Evolutionary conservation across 37 sponge, comb jelly and placozoan genomes (phyloP), one percentile per base, ranked within the genome.

Genomic region (Tethya wilhelma): DNA sequence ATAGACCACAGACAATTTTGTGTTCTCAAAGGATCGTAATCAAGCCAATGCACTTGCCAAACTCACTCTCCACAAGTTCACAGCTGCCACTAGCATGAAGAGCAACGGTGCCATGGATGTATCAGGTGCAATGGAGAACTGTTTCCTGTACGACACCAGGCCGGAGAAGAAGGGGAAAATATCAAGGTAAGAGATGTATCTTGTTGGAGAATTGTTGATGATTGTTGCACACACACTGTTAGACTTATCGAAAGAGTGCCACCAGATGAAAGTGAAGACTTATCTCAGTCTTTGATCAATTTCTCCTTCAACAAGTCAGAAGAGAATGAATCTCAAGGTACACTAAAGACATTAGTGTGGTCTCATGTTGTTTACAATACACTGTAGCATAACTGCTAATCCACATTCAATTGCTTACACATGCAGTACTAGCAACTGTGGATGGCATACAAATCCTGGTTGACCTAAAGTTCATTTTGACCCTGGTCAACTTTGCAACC

Each of bases 381-480:
- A 36, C 3, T 70, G 22, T 11, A 43, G 25, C 42, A 43, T 70
- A 29, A 20, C 19, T 70, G 39, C 28, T 29, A 44, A n/a, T n/a
- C n/a, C n/a, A n/a, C n/a, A n/a, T n/a, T n/a, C n/a, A n/a, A n/a
- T n/a, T n/a, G n/a, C 26, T 58, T 2, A 1, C 11, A 23, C 38
- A 58, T 71, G 38, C 71, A 81, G 91, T 90, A 44, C 4, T 5
- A 23, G 44, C 60, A 20, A 33, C 17, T 26, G 56, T 90, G 46
- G 19, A 80, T 37, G 59, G 67, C 3, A 11, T 39, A 3, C 64
- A 86, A 31, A 78, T 90, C n/a, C 40, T 90, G 30, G 65, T 86
- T 29, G 64, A 90, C 40, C 38, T 86, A 19, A 26, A 71, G 40
- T 81, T 90, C 67, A 59, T 90, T 14, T 32, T 74, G 36, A 59